Conservation (phyloP, 2,888 invertebrate genomes). For the Agriotes lineatus region DNA sequence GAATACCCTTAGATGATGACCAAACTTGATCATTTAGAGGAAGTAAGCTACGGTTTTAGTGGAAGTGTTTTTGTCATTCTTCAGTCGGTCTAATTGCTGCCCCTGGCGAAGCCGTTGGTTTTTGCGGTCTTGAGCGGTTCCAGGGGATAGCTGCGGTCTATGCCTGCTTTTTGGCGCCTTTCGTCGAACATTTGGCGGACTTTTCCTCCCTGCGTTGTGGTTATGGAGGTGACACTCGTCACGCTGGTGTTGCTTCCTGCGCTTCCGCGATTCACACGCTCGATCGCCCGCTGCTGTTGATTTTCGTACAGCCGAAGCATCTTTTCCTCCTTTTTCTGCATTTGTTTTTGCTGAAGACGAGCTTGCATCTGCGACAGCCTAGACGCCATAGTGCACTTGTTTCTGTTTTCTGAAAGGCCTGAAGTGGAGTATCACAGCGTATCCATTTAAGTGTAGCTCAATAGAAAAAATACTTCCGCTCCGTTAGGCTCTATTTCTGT, state of each 20-base stretch:
- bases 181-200: conserved; percentile 91
- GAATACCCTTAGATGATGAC: no score
- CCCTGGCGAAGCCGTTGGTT: conserved; percentile 30
- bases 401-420: no score
- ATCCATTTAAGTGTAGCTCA: no score
- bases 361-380: no score
- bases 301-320: conserved; percentile 78
- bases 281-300: conserved; percentile 76
- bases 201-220: conserved; percentile 31
- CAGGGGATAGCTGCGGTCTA: conserved; percentile 85
- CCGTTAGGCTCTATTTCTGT: no score
- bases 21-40: no score
- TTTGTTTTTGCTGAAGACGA: conserved; percentile 84
- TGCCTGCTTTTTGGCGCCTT: conserved; percentile 79
- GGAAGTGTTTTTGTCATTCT: conserved; percentile 70
- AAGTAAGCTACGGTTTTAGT: conserved; percentile 60
- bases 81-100: conserved; percentile 66
- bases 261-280: conserved; percentile 69
- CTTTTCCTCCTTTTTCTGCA: conserved; percentile 84
- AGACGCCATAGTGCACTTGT: no score
- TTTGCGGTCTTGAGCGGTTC: conserved; percentile 75
- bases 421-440: no score
- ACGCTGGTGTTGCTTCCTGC: conserved; percentile 66
- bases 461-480: no score
- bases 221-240: conserved; percentile 56